A percentile compares a stretch with the other conserved stretches of the same genome.
Evolutionary conservation across 2,888 invertebrate genomes (phyloP).

Genomic region (Drepana falcataria): DNA sequence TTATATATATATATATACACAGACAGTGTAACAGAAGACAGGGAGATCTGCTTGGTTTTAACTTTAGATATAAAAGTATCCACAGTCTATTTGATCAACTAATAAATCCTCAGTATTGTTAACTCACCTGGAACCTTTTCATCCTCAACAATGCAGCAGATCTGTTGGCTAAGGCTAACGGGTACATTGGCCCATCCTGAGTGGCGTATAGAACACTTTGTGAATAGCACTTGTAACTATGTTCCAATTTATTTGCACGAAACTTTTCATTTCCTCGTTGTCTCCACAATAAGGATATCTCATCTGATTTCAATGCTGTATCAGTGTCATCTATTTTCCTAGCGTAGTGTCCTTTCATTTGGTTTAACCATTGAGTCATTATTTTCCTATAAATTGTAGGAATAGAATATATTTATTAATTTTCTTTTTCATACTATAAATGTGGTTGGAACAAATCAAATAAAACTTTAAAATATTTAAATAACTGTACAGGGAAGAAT

Average conservation of each 20-base stretch:
- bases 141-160: slow-evolving; percentile 82
- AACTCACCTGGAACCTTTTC: slow-evolving; percentile 76
- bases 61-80: too few relatives aligned
- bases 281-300: slow-evolving; percentile 56
- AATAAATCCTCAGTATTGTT: too few relatives aligned
- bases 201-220: slow-evolving; percentile 80
- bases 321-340: slow-evolving; percentile 41
- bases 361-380: slow-evolving; percentile 53
- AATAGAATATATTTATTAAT: background rate
- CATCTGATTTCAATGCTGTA: slow-evolving; percentile 55
- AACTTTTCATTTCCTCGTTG: slow-evolving; percentile 80
- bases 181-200: slow-evolving; percentile 74
- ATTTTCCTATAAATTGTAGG: slow-evolving; percentile 42
- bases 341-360: slow-evolving; percentile 52
- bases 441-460: too few relatives aligned
- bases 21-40: too few relatives aligned
- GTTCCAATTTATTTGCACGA: slow-evolving; percentile 65
- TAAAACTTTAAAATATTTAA: too few relatives aligned
- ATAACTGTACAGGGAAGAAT: too few relatives aligned
- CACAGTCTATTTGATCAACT: too few relatives aligned
- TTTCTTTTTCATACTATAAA: too few relatives aligned
- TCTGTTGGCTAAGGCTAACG: slow-evolving; percentile 83
- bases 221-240: slow-evolving; percentile 79
- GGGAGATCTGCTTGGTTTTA: too few relatives aligned
- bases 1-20: background rate